Conservation (phyloP, 2,888 invertebrate species). For the Nowickia ferox region DNA sequence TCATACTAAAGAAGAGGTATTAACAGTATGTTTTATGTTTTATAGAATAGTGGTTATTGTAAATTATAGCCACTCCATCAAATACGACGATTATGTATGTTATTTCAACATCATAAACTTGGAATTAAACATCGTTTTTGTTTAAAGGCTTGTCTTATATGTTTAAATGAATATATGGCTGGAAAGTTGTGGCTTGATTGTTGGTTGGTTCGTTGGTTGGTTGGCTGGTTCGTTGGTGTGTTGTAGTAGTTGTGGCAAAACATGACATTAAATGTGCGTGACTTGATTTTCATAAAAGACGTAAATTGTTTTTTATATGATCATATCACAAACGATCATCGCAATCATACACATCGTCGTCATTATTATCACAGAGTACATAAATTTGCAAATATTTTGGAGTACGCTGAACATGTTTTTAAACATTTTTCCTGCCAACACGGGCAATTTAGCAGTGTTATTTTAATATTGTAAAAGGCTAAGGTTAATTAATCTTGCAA, state of each 20-base stretch:
- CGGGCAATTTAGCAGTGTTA: neutral
- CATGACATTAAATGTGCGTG: slow-evolving; percentile 73
- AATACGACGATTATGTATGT: slow-evolving; percentile 67
- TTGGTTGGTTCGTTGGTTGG: neutral
- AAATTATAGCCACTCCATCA: slow-evolving; percentile 70
- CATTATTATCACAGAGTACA: slow-evolving; percentile 7
- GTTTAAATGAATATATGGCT: neutral
- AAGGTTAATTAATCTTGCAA: slow-evolving; percentile 7
- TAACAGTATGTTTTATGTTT: slow-evolving; percentile 57
- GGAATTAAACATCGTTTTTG: slow-evolving; percentile 41
- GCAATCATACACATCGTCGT: slow-evolving; percentile 67
- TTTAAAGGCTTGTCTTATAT: neutral
- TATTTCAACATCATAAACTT: slow-evolving; percentile 70
- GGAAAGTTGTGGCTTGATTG: slow-evolving; percentile 29
- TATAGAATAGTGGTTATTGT: slow-evolving; percentile 66
- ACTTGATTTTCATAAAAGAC: slow-evolving; percentile 72
- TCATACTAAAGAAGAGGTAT: slow-evolving; percentile 33
- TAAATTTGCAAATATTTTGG: slow-evolving; percentile 31
- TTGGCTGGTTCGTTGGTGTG: slow-evolving; percentile 11
- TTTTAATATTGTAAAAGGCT: slow-evolving; percentile 6
- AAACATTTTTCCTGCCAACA: neutral
- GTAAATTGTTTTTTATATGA: slow-evolving; percentile 71
- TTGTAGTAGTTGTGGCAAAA: slow-evolving; percentile 69
- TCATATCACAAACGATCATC: slow-evolving; percentile 74
- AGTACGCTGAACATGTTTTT: slow-evolving; percentile 37